phyloP scores from a whole-genome alignment of 2,113 vertebrate species.

The Tyto alba region DNA sequence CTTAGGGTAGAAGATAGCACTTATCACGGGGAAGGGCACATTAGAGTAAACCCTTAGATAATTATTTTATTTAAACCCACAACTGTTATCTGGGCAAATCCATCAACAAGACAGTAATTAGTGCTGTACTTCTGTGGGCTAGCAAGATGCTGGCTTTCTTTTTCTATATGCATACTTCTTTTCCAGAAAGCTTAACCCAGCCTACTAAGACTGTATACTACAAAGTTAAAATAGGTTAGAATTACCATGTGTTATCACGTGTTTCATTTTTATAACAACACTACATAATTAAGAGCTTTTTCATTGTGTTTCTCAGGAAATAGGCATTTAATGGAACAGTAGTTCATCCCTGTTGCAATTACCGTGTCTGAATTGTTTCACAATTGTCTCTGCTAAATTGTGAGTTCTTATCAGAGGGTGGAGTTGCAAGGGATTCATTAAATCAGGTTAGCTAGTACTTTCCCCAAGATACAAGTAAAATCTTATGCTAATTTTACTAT shows the following conservation, averaged over 20 bases:
- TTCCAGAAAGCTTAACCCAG: not conserved
- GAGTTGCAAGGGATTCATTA: not conserved
- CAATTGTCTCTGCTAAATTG: not conserved
- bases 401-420: not conserved
- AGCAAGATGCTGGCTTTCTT: not conserved
- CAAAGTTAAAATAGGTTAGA: not conserved
- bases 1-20: not conserved
- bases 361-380: not conserved
- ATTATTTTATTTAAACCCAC: constrained; percentile 5
- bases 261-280: not conserved
- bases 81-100: not conserved
- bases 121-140: not conserved
- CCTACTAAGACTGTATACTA: not conserved
- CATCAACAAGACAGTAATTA: not conserved
- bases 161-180: not conserved
- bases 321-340: not conserved
- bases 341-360: not conserved
- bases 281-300: not conserved
- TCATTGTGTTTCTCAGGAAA: not conserved
- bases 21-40: not conserved
- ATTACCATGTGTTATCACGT: not conserved
- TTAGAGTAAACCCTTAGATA: not conserved
- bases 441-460: not conserved
- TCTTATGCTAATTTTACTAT: not conserved
- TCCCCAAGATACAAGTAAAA: not conserved